Base-by-base conservation (phyloP, 2,797 vertebrate species). In the Anisognathus igniventris region DNA sequence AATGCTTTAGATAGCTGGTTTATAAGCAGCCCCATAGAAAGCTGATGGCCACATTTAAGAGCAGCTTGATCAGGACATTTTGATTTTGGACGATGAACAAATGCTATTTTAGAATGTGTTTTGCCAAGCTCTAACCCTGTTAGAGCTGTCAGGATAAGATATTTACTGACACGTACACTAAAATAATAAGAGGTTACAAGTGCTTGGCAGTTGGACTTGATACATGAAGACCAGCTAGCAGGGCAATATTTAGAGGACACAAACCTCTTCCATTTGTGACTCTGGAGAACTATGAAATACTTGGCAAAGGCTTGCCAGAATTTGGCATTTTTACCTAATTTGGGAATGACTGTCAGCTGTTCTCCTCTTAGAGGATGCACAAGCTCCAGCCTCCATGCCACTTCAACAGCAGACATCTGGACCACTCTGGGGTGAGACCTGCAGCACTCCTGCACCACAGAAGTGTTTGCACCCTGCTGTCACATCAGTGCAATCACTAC, bases 161-260 rank as follows among this genome's bases (percentile, higher is more conserved):
- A 92, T 88, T 95, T 95, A 96, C 90, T 80, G 83, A 83, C 82
- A 95, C 4, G 7, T 57, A 76, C 12, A 1, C 76, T 88, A 77
- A 83, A 94, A 77, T 93, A 94, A 89, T 58, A 94, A 90, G 54
- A 86, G 70, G 83, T 40, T 86, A 62, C 68, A 93, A 95, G 89
- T 88, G 76, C 80, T 88, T 95, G 92, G 76, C 88, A 81, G 65
- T 12, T 68, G 70, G 42, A 78, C 47, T 74, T 1, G 3, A 72
- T 24, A 83, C 68, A 74, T 39, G 23, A 83, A 90, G 72, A 94
- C 68, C 88, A 80, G 51, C 68, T 83, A 83, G 65, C n/a, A 71
- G 50, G 47, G 47, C 81, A 88, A 37, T 39, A 94, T 74, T 92
- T 94, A 61, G n/a, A 74, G 54, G 74, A 78, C 78, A 40, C 23